Evolutionary conservation across 2,113 vertebrate species (phyloP), one percentile per base, ranked within the genome.

Genomic region (Misgurnus anguillicaudatus): DNA sequence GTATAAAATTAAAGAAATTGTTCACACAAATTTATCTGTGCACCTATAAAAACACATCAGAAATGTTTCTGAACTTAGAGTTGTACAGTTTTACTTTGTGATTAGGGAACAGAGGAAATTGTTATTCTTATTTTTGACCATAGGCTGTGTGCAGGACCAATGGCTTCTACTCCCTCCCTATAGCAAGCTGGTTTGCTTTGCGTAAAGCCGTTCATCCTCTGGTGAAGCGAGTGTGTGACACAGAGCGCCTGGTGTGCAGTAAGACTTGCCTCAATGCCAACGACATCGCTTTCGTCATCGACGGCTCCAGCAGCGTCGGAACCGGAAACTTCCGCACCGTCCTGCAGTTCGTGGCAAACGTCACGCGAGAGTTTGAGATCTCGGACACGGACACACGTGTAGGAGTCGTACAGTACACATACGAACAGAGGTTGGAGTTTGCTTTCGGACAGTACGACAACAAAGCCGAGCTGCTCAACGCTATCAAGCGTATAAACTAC

Each of bases 211-310:
- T 95, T 45, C 95, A 95, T 86, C 95, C 96, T 0, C 77, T 99
- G 86, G 94, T 97, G 87, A 97, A 97, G 86, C 89, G 96, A 0
- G 88, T 99, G 62, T 99, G 98, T 0, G 95, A 97, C 90, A 92
- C 90, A 0, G 94, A 97, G 1, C 93, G 90, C 3, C 92, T 99
- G 81, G 88, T 92, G 5, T 99, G 98, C 93, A 99, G 98, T 91
- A 99, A 98, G 86, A 99, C 98, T 0, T 99, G 98, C 89, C 90
- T 98, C 63, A 99, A 99, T 16, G 95, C 98, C 0, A 97, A 97
- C 0, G 98, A 99, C 91, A 92, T 99, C 0, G 97, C 95, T 64
- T 99, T 99, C 0, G 92, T 99, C 47, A 98, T 99, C 0, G 98
- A 99, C 0, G 98, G 98, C 85, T 99, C 98, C 87, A 99, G 97